phyloP scores from a whole-genome alignment of 2,797 vertebrate genomes.

The Cynodonichthys magdalenae region DNA sequence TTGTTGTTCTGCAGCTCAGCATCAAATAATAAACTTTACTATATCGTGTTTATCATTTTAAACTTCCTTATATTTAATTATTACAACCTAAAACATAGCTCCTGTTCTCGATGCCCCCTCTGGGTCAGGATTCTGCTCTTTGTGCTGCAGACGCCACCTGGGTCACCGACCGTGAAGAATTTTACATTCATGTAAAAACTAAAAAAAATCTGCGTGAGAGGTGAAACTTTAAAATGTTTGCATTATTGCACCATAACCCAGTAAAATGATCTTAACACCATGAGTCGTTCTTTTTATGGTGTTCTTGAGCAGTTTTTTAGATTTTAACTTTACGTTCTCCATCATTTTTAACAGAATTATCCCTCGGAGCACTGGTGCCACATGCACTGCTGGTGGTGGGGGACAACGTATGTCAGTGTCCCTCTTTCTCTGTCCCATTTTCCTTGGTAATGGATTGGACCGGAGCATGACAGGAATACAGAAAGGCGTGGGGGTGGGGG shows the following conservation, averaged over 20 bases:
- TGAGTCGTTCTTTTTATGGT: not conserved
- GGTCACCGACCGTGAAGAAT: not conserved
- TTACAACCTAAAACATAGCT: not conserved
- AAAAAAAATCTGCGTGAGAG: not conserved
- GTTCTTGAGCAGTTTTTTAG: not conserved
- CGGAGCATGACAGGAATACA: constrained; percentile 69
- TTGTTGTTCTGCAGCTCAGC: no score
- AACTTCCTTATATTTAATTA: no score
- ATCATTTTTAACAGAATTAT: constrained; percentile 19
- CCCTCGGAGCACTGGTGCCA: constrained; percentile 23
- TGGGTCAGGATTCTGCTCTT: not conserved
- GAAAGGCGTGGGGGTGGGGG: constrained; percentile 19
- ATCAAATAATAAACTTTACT: no score
- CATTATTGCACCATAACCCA: not conserved
- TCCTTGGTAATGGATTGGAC: constrained; percentile 69
- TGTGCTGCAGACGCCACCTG: not conserved
- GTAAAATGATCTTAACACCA: not conserved
- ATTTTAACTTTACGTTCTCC: constrained; percentile 3
- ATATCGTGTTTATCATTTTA: no score
- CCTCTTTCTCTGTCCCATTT: constrained; percentile 60
- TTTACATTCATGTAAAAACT: not conserved
- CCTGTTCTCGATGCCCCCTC: not conserved
- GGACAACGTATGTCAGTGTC: constrained; percentile 49
- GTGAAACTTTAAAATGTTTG: not conserved
- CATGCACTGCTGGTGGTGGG: constrained; percentile 44